Base-by-base conservation (phyloP, 2,797 vertebrate species). In the Falco novaeseelandiae region DNA sequence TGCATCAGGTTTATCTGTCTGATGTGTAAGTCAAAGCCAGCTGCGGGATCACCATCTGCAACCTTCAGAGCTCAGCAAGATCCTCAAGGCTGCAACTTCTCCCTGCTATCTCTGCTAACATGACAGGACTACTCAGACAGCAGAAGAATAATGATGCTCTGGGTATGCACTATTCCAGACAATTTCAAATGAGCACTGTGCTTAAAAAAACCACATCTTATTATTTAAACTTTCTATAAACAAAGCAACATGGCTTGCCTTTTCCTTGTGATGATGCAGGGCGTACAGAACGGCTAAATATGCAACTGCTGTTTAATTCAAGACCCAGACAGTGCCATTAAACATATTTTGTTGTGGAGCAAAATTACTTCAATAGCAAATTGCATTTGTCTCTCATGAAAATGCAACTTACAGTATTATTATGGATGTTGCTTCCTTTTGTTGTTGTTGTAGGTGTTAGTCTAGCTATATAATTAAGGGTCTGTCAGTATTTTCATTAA, bases 401-500 rank as follows among this genome's bases (percentile, higher is more conserved):
- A 90, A 94, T 27, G 36, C 65, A 87, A 51, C 55, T 95, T 96
- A 85, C 49, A 58, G 30, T 89, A 61, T 58, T 83, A 88, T 96
- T 93, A 91, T 72, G 57, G 87, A 83, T 93, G 90, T 65, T 66
- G 34, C 23, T 79, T 34, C 38, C 77, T 38, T 38, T 77, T 62
- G 32, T 66, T 89, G 58, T 59, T 65, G 16, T 77, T 88, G 83
- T 81, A 89, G 83, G 87, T 95, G 77, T 79, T 89, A 90, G 40
- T 65, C 48, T 76, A 54, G 85, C 70, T 92, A n/a, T 55, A 63
- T 95, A 97, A 97, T 93, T 95, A 94, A 52, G 38, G 63, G 62
- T 70, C 87, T 97, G 95, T 71, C 89, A 77, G 87, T 26, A 54
- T 91, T 94, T 96, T 91, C 89, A 93, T 95, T 93, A 93, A 94